Evolutionary conservation across 2,113 vertebrate species (phyloP), one percentile per base, ranked within the genome.

Genomic region (Aphyosemion australe): DNA sequence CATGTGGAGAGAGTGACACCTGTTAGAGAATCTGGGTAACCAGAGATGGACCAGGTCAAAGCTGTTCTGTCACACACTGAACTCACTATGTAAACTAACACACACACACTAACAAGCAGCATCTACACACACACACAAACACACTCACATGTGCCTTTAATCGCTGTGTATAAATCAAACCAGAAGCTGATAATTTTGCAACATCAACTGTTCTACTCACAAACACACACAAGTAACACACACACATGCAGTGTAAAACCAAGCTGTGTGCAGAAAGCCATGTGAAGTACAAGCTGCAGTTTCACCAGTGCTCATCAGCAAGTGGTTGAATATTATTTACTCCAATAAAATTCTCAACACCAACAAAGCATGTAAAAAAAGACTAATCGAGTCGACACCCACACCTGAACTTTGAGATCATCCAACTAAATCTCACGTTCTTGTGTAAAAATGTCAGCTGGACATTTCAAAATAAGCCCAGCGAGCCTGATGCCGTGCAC

Each of bases 1-100:
- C 57, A 96, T 90, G 91, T 94, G 94, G 92, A 95, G 91, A 98
- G 93, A 95, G 94, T 93, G 93, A 97, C 86, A 97, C 83, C 62
- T 82, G 90, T 98, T 98, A 97, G 94, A 95, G 89, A 88, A 83
- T 91, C 61, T 7, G 72, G 85, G 85, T 89, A 88, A 89, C 53
- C 43, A 73, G 18, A 84, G 55, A 78, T 64, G 65, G 66, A 81
- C 59, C 69, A 64, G 48, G 52, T 68, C 58, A 86, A 75, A 79
- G 64, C 43, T 34, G 21, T 61, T 55, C 64, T 41, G 50, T 67
- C 61, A 46, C 65, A 68, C 46, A 64, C 32, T 68, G 43, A 39
- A 74, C 26, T 62, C 43, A 69, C 48, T 14, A 43, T 49, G 19
- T 5, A 79, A 61, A 72, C 67, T 32, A 32, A 45, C 60, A 16